Evolutionary conservation across 2,113 vertebrate species (phyloP).

Genomic region (Amblyornis subalaris): DNA sequence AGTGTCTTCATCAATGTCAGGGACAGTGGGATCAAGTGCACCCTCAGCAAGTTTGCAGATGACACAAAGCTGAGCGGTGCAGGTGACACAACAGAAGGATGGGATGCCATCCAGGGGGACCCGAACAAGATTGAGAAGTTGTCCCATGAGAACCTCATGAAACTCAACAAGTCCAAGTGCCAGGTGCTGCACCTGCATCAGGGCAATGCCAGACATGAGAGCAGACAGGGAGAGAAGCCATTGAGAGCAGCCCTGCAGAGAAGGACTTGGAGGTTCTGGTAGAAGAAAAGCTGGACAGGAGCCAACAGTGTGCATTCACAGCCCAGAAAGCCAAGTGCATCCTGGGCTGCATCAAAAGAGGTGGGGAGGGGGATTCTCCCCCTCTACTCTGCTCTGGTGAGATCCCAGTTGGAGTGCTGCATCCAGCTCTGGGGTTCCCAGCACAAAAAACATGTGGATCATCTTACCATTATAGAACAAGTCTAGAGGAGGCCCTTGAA

Average conservation of each 20-base stretch:
- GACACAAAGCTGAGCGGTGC: fast-evolving
- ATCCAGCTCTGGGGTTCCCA: fast-evolving
- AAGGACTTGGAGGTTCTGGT: fast-evolving
- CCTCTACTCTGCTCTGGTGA: neutral
- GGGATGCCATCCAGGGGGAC: too few relatives aligned
- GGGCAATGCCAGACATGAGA: neutral
- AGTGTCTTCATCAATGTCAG: neutral
- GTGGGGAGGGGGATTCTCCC: neutral
- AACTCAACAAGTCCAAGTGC: neutral
- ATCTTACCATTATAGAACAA: neutral
- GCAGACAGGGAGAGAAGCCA: neutral
- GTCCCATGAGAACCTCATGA: neutral
- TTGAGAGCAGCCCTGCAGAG: neutral
- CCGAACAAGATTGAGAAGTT: neutral
- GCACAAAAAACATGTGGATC: neutral
- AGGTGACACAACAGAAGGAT: neutral
- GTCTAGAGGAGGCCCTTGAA: neutral
- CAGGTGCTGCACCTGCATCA: neutral
- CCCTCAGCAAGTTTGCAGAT: neutral
- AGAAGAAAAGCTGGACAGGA: neutral
- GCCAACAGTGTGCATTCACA: neutral
- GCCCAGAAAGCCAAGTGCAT: neutral
- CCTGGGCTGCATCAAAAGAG: neutral
- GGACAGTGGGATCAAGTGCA: neutral
- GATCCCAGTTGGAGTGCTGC: fast-evolving